Percentiles rank a stretch among this genome's conserved stretches.
Evolutionary conservation across 2,797 vertebrate species (phyloP).

Genomic region (Rhinogobio ventralis): DNA sequence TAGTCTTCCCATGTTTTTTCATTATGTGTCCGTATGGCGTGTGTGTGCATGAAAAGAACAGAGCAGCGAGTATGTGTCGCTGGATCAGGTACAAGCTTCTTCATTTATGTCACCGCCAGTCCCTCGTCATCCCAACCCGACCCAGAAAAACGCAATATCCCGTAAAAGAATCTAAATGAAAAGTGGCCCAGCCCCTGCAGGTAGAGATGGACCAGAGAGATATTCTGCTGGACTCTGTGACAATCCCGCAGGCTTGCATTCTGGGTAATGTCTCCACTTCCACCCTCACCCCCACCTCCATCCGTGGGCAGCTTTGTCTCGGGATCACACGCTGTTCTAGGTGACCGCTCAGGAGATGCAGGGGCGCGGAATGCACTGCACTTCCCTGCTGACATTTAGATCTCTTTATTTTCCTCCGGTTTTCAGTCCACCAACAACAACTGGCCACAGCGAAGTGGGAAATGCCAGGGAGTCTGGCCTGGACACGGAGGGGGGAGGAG

Average conservation of each 20-base stretch:
- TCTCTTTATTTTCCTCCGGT: conserved; percentile 90
- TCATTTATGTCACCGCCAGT: conserved; percentile 92
- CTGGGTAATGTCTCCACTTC: conserved; percentile 92
- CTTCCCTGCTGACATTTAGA: conserved; percentile 92
- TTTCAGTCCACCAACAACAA: conserved; percentile 83
- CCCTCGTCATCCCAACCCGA: conserved; percentile 87
- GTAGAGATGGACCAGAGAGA: conserved; percentile 83
- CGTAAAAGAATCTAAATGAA: conserved; percentile 98
- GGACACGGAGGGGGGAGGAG: conserved; percentile 44
- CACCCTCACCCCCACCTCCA: conserved; percentile 87
- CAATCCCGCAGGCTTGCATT: conserved; percentile 93
- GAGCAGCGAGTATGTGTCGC: background rate
- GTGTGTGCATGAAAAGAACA: conserved; percentile 54
- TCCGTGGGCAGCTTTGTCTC: conserved; percentile 90
- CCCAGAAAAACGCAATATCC: conserved; percentile 93
- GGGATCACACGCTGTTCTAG: conserved; percentile 97
- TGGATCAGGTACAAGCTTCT: conserved; percentile 80
- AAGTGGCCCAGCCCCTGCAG: conserved; percentile 91
- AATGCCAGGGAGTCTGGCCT: conserved; percentile 49
- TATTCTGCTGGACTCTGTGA: conserved; percentile 93
- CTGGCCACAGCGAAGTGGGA: conserved; percentile 68
- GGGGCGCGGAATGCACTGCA: conserved; percentile 86
- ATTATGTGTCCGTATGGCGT: conserved; percentile 59
- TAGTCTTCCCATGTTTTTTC: conserved; percentile 81
- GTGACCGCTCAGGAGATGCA: conserved; percentile 89